Evolutionary conservation across 2,113 vertebrate genomes (phyloP), one percentile per base, ranked within the genome.

Genomic region (Anguilla japonica): DNA sequence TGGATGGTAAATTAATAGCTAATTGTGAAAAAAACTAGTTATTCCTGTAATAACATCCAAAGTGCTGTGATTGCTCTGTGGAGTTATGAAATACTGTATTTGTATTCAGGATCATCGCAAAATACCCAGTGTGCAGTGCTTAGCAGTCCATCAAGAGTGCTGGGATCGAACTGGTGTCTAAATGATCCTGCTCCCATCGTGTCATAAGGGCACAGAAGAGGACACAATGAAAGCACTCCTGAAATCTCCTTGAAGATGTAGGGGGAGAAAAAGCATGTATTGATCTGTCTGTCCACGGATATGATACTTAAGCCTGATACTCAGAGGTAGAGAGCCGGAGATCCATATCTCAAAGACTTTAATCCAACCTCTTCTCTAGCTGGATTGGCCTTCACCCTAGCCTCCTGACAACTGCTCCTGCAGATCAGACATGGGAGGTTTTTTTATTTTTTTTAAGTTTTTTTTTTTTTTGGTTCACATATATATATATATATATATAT

Each of bases 211-310:
- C 96, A 95, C 92, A 91, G 93, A 93, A 94, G 94, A 96, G 96
- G 96, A 96, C 96, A 96, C 96, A 93, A 93, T 92, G 95, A 96
- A 97, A 97, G 95, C 96, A 93, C 95, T 96, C 96, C 95, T 96
- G 95, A 98, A 97, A 96, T 98, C 96, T 97, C 97, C 97, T 97
- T 97, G 96, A 98, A 97, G 96, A 97, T 95, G 94, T 95, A 93
- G 93, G 88, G 90, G 60, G 96, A 96, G 96, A 97, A 97, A 96
- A 96, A 96, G 97, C 94, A 94, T 94, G 92, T 98, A 98, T 99
- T 95, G 98, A 99, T 98, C 97, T 94, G 97, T 97, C 97, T 99
- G 97, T 98, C 97, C 97, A 97, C 93, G 97, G 95, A 98, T 97
- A 95, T 96, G 97, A 97, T 97, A 97, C 96, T 97, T 97, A 97